phyloP scores from a whole-genome alignment of 1,140 invertebrate species.

The Bombyx mandarina region DNA sequence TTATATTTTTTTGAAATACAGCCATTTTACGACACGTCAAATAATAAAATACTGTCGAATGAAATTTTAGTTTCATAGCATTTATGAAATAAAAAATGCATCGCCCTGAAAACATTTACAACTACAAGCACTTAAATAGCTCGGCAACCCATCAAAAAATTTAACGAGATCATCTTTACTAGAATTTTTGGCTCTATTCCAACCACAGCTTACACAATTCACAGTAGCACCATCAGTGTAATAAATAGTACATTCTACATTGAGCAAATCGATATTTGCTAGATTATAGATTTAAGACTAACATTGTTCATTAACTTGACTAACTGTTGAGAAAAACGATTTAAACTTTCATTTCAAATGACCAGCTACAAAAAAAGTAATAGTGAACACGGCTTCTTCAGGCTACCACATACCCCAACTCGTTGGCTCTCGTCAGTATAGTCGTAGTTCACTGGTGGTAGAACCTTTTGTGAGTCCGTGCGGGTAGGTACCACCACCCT shows the following conservation, averaged over 20 bases:
- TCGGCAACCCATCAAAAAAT: slow-evolving; percentile 31
- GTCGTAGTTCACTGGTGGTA: no score
- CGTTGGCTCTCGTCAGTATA: no score
- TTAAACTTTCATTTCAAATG: not conserved
- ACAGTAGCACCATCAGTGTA: slow-evolving; percentile 1
- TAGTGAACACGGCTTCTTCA: no score
- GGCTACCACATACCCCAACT: no score
- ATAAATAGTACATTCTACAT: no score
- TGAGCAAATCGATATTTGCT: no score
- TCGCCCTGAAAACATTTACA: slow-evolving; percentile 7
- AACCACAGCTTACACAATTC: slow-evolving; percentile 8
- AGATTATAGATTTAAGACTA: not conserved
- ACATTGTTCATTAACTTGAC: not conserved
- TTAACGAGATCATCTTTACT: slow-evolving; percentile 58
- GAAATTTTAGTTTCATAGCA: slow-evolving; percentile 21
- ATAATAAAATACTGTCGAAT: slow-evolving; percentile 1
- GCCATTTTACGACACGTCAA: no score
- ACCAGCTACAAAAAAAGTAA: not conserved
- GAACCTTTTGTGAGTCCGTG: no score
- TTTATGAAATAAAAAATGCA: slow-evolving; percentile 6
- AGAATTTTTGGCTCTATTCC: slow-evolving; percentile 46
- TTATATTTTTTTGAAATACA: no score
- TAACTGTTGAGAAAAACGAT: not conserved
- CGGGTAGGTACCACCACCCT: no score
- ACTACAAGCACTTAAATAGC: slow-evolving; percentile 10